Evolutionary conservation across 2,888 invertebrate species (phyloP), one percentile per base, ranked within the genome.

Genomic region (Amiota mariae): DNA sequence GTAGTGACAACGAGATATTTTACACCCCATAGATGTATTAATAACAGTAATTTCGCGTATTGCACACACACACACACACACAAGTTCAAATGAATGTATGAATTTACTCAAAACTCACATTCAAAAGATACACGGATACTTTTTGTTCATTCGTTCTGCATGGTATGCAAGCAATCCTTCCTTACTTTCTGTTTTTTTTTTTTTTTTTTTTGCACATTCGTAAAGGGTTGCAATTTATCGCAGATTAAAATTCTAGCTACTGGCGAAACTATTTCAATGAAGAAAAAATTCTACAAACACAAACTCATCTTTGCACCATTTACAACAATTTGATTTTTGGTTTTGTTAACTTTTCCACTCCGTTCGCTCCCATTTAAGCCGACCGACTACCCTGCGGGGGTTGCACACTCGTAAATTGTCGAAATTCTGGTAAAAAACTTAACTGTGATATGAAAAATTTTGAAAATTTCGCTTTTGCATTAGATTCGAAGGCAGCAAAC

Each of bases 211-310:
- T 24, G 2, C 36, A 36, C 36, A 36, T 36, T 78, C 36, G 78
- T 74, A 83, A 84, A 84, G 82, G 82, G 84, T 83, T 83, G 84
- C 83, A 84, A 83, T 83, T 84, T 83, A 84, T 83, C 79, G 81
- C 80, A 84, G 80, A 82, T 81, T 83, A 81, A 82, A 80, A 78
- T 79, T 77, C 72, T 15, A 72, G 77, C 79, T 76, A 67, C 76
- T 73, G 80, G 76, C 79, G 73, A 66, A 63, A 57, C 70, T 59
- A 20, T 68, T 57, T 68, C 47, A 0, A 36, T 0, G 36, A 36
- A 36, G 0, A 36, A 36, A 36, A 36, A 36, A 36, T 6, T 6
- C 36, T 6, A 36, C 3, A 36, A 36, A 36, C 36, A 36, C 6
- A 36, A 36, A 36, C 36, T 36, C 36, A 36, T 36, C 36, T 6